Evolutionary conservation across 2,888 invertebrate genomes (phyloP).

Genomic region (Eucera pruinosa): DNA sequence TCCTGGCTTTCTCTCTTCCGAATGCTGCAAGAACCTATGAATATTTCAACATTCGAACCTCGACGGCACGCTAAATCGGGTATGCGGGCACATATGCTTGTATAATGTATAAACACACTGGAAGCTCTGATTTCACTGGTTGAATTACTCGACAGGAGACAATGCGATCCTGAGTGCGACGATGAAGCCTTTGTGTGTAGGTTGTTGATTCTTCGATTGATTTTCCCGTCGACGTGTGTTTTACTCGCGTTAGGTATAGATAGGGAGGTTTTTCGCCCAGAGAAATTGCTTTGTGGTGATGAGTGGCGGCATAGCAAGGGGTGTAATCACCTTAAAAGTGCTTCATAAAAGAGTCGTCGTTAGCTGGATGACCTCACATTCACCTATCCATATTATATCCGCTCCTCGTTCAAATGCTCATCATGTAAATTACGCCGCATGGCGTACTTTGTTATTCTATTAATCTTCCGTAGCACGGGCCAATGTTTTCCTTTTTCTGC

Average conservation of each 20-base stretch:
- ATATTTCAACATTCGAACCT: slow-evolving; percentile 65
- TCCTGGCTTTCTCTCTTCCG: slow-evolving; percentile 24
- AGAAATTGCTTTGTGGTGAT: slow-evolving; percentile 14
- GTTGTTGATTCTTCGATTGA: slow-evolving; percentile 24
- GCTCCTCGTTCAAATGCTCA: slow-evolving; percentile 8
- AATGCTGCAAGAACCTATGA: slow-evolving; percentile 52
- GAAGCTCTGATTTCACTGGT: slow-evolving; percentile 52
- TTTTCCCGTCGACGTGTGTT: not conserved
- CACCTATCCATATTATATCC: slow-evolving; percentile 6
- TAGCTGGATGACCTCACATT: slow-evolving; percentile 22
- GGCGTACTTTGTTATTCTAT: slow-evolving; percentile 15
- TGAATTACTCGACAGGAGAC: slow-evolving; percentile 39
- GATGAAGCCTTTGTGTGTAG: not conserved
- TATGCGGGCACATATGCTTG: slow-evolving; percentile 26
- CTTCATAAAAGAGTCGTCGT: slow-evolving; percentile 23
- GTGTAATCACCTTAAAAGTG: slow-evolving; percentile 32
- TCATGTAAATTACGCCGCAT: slow-evolving; percentile 19
- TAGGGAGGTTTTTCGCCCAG: too few relatives aligned
- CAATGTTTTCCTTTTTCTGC: not conserved
- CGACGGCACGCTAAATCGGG: slow-evolving; percentile 50
- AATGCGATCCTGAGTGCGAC: slow-evolving; percentile 3
- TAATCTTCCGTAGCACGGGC: not conserved
- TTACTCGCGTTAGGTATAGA: not conserved
- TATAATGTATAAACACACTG: slow-evolving; percentile 41
- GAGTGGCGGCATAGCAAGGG: not conserved